These are phyloP conservation scores for Monoplex corrugatus DNA, from an alignment of 2,888 invertebrate species.

Conservation along the genomic window DNA sequence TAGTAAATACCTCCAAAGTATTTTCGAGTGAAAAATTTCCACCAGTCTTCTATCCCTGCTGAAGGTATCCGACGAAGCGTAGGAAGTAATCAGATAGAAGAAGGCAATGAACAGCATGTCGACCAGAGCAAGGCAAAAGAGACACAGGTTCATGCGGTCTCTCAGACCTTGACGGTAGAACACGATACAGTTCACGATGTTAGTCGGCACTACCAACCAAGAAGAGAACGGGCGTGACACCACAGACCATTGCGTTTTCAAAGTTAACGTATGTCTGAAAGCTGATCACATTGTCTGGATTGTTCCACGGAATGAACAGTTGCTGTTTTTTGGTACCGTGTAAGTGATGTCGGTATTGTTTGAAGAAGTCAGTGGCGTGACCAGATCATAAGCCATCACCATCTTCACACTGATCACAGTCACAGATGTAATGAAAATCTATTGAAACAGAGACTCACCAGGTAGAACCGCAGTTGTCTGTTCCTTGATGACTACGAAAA, in stretches of 20 bases:
- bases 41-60: conserved; percentile 24
- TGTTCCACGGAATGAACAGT: conserved; percentile 38
- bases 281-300: conserved; percentile 9
- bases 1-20: conserved; percentile 40
- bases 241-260: not conserved
- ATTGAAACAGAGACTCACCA: too few species aligned
- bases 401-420: too few species aligned
- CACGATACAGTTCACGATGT: conserved; percentile 35
- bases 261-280: not conserved
- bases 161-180: conserved; percentile 35
- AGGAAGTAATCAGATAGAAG: too few species aligned
- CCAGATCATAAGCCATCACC: too few species aligned
- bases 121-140: conserved; percentile 41
- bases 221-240: not conserved
- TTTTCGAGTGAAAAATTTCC: conserved; percentile 25
- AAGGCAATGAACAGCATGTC: conserved; percentile 29
- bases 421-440: too few species aligned
- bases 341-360: too few species aligned
- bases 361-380: too few species aligned
- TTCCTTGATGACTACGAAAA: too few species aligned
- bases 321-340: too few species aligned
- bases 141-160: conserved; percentile 43
- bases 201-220: conserved; percentile 34
- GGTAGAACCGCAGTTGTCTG: too few species aligned
- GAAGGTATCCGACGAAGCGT: conserved; percentile 59